Conservation (phyloP, 2,888 invertebrate genomes). For the Athrips mouffetella region DNA sequence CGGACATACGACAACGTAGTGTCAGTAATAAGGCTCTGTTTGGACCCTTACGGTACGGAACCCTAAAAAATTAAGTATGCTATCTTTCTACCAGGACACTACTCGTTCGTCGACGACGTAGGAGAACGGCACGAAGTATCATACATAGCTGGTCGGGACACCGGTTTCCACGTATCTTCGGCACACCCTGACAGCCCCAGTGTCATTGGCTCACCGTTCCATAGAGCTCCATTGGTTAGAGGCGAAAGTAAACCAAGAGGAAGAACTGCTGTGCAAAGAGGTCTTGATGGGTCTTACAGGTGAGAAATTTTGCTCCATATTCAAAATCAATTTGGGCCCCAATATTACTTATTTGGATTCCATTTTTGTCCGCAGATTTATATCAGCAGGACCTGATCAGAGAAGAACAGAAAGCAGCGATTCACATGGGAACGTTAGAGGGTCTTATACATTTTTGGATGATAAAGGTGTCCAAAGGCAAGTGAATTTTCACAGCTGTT, state of each 20-base stretch:
- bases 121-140: constrained; percentile 87
- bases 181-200: constrained; percentile 83
- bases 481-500: no score
- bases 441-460: constrained; percentile 87
- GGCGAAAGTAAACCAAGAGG: constrained; percentile 82
- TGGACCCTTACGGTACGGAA: no score
- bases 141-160: constrained; percentile 86
- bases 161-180: constrained; percentile 86
- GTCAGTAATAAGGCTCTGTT: no score
- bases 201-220: constrained; percentile 81
- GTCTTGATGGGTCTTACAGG: constrained; percentile 85
- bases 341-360: no score
- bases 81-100: constrained; percentile 70
- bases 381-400: constrained; percentile 87
- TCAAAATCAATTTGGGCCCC: no score
- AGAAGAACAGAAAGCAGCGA: constrained; percentile 86
- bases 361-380: no score
- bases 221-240: constrained; percentile 80
- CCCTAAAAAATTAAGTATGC: not conserved
- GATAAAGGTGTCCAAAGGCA: constrained; percentile 86
- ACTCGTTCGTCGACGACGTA: constrained; percentile 85
- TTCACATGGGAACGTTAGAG: constrained; percentile 83
- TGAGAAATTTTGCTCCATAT: no score
- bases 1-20: no score
- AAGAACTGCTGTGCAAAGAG: constrained; percentile 84